phyloP scores from a whole-genome alignment of 1,140 invertebrate species.

The Caenorhabditis elegans region DNA sequence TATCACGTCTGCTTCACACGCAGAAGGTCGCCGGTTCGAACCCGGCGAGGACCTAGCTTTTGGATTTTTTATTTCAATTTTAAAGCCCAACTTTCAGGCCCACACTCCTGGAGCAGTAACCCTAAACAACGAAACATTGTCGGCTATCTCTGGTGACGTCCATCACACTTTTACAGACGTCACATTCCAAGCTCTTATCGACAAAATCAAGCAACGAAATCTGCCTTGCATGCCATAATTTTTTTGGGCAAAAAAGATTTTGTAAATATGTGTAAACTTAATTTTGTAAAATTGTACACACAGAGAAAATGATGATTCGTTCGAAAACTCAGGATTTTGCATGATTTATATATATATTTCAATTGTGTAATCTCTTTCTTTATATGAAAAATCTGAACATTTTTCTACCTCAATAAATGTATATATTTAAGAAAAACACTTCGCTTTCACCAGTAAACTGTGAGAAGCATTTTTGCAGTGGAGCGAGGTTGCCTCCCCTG shows the following conservation, averaged over 20 bases:
- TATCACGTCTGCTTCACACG: conserved; percentile 23
- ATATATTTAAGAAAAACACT: neutral
- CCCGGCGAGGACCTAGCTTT: conserved; percentile 18
- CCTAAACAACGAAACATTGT: conserved; percentile 52
- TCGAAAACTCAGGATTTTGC: neutral
- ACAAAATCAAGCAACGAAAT: conserved; percentile 41
- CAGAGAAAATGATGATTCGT: too few species aligned
- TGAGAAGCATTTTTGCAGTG: too few species aligned
- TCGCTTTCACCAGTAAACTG: too few species aligned
- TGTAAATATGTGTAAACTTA: neutral
- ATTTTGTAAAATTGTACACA: neutral
- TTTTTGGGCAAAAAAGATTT: neutral
- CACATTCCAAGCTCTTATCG: conserved; percentile 52
- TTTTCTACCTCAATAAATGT: neutral
- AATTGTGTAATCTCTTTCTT: neutral
- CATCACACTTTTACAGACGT: conserved; percentile 46
- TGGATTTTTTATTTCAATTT: neutral
- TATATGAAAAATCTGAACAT: neutral
- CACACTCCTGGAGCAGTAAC: conserved; percentile 45
- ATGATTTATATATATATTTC: neutral
- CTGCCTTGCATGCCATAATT: conserved; percentile 34
- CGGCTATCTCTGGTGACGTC: conserved; percentile 44
- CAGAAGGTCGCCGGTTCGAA: conserved; percentile 28
- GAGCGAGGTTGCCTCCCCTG: too few species aligned
- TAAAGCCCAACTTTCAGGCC: conserved; percentile 49